Percentiles rank a stretch among this genome's conserved stretches.
phyloP scores from a whole-genome alignment of 2,888 invertebrate genomes.

The Plusia festucae region DNA sequence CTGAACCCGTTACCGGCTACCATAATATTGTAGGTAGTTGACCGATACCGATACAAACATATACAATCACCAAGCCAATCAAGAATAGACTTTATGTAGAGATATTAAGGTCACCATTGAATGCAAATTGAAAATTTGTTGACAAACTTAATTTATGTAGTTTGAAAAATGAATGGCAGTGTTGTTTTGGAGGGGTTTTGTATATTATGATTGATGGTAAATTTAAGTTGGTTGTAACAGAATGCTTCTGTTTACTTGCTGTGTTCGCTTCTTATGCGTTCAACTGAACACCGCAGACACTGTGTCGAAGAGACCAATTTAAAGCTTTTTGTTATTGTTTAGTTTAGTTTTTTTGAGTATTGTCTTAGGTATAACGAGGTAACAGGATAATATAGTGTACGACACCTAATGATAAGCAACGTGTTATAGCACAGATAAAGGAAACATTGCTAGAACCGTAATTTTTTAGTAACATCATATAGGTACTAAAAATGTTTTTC shows the following conservation, averaged over 20 bases:
- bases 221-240: constrained; percentile 39
- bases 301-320: constrained; percentile 35
- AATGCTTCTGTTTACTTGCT: constrained; percentile 52
- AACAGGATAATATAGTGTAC: too few relatives aligned
- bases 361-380: neutral
- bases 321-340: constrained; percentile 23
- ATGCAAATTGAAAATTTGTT: constrained; percentile 20
- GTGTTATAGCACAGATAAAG: too few relatives aligned
- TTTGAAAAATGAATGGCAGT: constrained; percentile 23
- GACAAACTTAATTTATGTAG: constrained; percentile 33
- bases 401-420: too few relatives aligned
- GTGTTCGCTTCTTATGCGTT: constrained; percentile 34
- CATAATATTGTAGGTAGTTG: constrained; percentile 76
- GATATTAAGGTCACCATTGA: constrained; percentile 19
- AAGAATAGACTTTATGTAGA: constrained; percentile 31
- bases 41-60: constrained; percentile 68
- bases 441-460: too few relatives aligned
- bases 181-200: neutral
- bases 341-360: constrained; percentile 21
- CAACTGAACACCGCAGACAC: constrained; percentile 28
- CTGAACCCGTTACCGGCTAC: constrained; percentile 74
- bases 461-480: too few relatives aligned
- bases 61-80: constrained; percentile 9
- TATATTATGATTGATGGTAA: constrained; percentile 21
- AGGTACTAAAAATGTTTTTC: too few relatives aligned